A percentile compares a stretch with the other conserved stretches of the same genome.
Evolutionary conservation across 2,797 vertebrate species (phyloP).

Genomic region (Phataginus tricuspis): DNA sequence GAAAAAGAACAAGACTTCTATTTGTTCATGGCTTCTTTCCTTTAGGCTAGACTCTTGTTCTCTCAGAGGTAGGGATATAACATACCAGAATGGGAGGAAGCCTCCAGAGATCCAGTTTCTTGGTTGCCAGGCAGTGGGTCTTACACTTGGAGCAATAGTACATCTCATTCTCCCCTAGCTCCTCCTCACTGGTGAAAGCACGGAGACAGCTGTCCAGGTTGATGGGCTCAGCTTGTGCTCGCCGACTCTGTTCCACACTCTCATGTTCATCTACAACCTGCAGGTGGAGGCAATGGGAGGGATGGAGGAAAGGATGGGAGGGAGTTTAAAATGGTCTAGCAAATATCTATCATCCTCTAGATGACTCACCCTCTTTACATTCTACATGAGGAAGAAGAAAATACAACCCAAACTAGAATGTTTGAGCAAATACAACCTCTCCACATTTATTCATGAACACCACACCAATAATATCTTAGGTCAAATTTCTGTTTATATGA

Average conservation of each 20-base stretch:
- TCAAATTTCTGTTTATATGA: slow-evolving; percentile 39
- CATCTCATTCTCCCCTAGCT: slow-evolving; percentile 97
- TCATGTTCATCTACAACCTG: slow-evolving; percentile 97
- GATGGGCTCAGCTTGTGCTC: slow-evolving; percentile 98
- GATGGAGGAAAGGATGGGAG: not conserved
- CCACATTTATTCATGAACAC: slow-evolving; percentile 30
- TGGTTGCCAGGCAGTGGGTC: slow-evolving; percentile 96
- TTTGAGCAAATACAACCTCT: slow-evolving; percentile 14
- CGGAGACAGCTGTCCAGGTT: slow-evolving; percentile 97
- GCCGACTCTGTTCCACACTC: slow-evolving; percentile 96
- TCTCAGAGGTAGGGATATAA: not conserved
- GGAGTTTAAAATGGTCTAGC: not conserved
- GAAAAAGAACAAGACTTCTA: not conserved
- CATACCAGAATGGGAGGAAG: slow-evolving; percentile 96
- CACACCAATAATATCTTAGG: not conserved
- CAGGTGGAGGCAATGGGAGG: not conserved
- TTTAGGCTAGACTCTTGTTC: not conserved
- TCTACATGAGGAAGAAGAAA: not conserved
- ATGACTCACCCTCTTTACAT: not conserved
- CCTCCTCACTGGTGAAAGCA: slow-evolving; percentile 98
- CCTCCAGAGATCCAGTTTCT: slow-evolving; percentile 99
- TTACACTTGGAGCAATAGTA: slow-evolving; percentile 99
- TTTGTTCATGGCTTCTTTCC: not conserved
- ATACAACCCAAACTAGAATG: not conserved
- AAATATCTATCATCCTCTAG: not conserved